Conservation (phyloP, 2,888 invertebrate species). For the Ennomos fuscantarius region DNA sequence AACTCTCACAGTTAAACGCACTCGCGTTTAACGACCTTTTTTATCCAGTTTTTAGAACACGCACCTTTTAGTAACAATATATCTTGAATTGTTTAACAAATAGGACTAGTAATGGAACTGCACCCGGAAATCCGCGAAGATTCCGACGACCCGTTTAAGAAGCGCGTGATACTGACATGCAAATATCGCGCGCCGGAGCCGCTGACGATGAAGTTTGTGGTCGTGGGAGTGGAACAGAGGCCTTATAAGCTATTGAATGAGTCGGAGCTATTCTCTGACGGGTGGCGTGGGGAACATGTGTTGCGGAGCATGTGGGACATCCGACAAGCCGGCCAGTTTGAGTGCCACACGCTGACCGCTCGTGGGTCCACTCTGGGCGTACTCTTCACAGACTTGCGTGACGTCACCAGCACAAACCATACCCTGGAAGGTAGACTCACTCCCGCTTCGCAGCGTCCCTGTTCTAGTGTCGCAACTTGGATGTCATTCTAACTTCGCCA, state of each 20-base stretch:
- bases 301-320: slow-evolving; percentile 67
- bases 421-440: slow-evolving; percentile 52
- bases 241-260: slow-evolving; percentile 58
- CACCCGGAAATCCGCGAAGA: slow-evolving; percentile 65
- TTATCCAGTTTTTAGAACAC: not conserved
- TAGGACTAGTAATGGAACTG: slow-evolving; percentile 79
- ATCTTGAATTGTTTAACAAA: slow-evolving; percentile 38
- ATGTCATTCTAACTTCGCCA: slow-evolving; percentile 30
- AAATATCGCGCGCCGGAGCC: slow-evolving; percentile 75
- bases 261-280: slow-evolving; percentile 59
- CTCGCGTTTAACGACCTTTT: not conserved
- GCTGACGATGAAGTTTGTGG: slow-evolving; percentile 70
- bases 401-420: slow-evolving; percentile 4
- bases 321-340: slow-evolving; percentile 56
- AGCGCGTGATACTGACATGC: slow-evolving; percentile 66
- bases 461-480: slow-evolving; percentile 24
- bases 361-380: slow-evolving; percentile 69
- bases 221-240: slow-evolving; percentile 55
- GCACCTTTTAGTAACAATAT: slow-evolving; percentile 21
- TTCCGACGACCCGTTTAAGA: slow-evolving; percentile 43
- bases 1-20: no score
- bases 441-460: slow-evolving; percentile 30
- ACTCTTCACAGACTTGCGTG: slow-evolving; percentile 62
- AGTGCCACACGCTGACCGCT: slow-evolving; percentile 70
- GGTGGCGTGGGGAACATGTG: slow-evolving; percentile 67